A percentile compares a stretch with the other conserved stretches of the same genome.
Evolutionary conservation across 2,888 invertebrate genomes (phyloP).

Genomic region (Heteromurus nitidus): DNA sequence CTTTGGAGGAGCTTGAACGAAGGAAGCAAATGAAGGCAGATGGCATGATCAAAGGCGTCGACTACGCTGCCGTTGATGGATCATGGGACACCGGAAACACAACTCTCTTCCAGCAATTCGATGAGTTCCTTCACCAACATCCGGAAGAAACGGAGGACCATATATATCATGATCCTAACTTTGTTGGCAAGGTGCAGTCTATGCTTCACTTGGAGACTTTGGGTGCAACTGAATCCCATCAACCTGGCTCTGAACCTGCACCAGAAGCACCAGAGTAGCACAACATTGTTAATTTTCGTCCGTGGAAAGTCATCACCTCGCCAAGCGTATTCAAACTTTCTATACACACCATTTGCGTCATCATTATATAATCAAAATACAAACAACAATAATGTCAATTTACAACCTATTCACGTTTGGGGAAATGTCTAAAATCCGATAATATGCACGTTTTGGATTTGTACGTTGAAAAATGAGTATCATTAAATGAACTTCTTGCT

Average conservation of each 20-base stretch:
- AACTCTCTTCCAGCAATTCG: slow-evolving; percentile 19
- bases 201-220: background rate
- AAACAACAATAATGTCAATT: no score
- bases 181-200: background rate
- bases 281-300: no score
- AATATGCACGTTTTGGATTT: no score
- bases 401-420: no score
- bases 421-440: no score
- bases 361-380: no score
- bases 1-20: slow-evolving; percentile 6
- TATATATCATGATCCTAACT: slow-evolving; percentile 7
- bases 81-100: slow-evolving; percentile 3
- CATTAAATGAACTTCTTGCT: no score
- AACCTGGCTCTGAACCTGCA: slow-evolving; percentile 14
- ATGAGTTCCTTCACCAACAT: slow-evolving; percentile 39
- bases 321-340: no score
- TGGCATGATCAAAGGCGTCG: slow-evolving; percentile 11
- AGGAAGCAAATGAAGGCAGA: slow-evolving; percentile 4
- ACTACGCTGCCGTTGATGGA: slow-evolving; percentile 28
- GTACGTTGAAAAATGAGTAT: no score
- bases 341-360: no score
- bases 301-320: no score
- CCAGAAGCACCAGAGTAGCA: no score
- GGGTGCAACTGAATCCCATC: background rate
- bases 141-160: slow-evolving; percentile 11